Percentiles rank a stretch among this genome's conserved stretches.
Conservation (phyloP, 2,888 invertebrate species). For the Pristionchus maxplancki region DNA sequence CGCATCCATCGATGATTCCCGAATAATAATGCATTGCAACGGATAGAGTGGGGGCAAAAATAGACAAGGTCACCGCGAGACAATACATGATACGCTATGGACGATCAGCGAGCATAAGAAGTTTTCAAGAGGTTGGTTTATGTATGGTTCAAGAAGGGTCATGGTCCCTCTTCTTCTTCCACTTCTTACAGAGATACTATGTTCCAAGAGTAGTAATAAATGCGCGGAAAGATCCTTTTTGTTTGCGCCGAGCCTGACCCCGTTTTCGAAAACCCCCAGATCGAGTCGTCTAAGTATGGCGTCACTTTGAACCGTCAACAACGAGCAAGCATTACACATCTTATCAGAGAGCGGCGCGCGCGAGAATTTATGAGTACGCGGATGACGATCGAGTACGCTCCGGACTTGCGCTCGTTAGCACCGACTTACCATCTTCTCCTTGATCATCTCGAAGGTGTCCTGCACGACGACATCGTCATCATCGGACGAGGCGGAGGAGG, state of each 20-base stretch:
- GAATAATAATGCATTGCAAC: conserved; percentile 34
- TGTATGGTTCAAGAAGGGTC: conserved; percentile 25
- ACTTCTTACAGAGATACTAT: neutral
- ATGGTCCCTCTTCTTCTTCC: conserved; percentile 11
- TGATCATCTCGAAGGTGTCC: conserved; percentile 65
- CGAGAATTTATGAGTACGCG: conserved; percentile 20
- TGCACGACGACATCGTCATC: neutral
- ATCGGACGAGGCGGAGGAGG: neutral
- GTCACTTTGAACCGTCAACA: neutral
- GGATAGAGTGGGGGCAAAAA: neutral
- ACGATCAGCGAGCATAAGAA: conserved; percentile 5
- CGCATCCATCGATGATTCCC: conserved; percentile 4
- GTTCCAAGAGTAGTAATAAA: conserved; percentile 46
- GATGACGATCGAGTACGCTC: neutral
- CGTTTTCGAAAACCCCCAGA: neutral
- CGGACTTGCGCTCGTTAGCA: conserved; percentile 42
- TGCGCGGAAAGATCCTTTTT: conserved; percentile 22
- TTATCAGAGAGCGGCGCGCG: neutral
- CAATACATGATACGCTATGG: neutral
- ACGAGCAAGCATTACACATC: neutral
- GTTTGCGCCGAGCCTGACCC: conserved; percentile 17
- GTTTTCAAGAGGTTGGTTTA: conserved; percentile 39
- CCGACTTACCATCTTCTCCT: conserved; percentile 68
- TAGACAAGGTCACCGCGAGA: neutral
- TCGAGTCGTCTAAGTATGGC: neutral